Percentiles rank a stretch among this genome's conserved stretches.
phyloP scores from a whole-genome alignment of 2,113 vertebrate genomes.

The Hystrix brachyura region DNA sequence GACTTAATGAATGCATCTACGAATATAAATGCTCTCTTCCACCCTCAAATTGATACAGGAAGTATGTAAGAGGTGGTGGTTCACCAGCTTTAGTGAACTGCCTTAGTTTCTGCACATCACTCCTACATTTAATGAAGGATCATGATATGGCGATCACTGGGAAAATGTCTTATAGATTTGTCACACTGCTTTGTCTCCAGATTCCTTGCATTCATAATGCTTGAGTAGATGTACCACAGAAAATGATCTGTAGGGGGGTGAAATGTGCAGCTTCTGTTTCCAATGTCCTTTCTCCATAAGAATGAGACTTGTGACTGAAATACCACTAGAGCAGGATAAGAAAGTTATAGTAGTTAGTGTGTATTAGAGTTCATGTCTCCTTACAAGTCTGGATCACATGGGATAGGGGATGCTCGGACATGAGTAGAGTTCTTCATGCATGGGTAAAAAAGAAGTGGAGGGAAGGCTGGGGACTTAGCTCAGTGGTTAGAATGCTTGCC shows the following conservation, averaged over 20 bases:
- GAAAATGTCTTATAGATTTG: neutral
- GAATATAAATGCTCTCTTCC: neutral
- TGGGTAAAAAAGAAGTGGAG: slow-evolving; percentile 38
- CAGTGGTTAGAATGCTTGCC: too few relatives aligned
- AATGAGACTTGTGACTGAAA: neutral
- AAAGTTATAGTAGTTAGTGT: neutral
- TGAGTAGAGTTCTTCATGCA: neutral
- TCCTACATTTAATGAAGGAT: neutral
- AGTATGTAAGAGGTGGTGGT: neutral
- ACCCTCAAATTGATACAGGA: neutral
- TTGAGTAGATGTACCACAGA: neutral
- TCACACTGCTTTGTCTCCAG: neutral
- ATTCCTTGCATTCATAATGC: slow-evolving; percentile 27
- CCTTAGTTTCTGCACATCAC: neutral
- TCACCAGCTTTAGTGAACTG: neutral
- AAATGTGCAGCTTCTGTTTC: neutral
- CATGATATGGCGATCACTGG: neutral
- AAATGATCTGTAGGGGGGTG: neutral
- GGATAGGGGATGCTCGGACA: neutral
- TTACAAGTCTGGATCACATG: neutral
- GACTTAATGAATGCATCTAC: neutral
- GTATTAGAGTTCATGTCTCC: neutral
- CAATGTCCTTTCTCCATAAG: neutral
- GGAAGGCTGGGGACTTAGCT: neutral
- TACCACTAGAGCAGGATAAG: neutral